A percentile compares a stretch with the other conserved stretches of the same genome.
phyloP scores from a whole-genome alignment of 92 coral and sea anemone species.

The Siderastrea siderea region DNA sequence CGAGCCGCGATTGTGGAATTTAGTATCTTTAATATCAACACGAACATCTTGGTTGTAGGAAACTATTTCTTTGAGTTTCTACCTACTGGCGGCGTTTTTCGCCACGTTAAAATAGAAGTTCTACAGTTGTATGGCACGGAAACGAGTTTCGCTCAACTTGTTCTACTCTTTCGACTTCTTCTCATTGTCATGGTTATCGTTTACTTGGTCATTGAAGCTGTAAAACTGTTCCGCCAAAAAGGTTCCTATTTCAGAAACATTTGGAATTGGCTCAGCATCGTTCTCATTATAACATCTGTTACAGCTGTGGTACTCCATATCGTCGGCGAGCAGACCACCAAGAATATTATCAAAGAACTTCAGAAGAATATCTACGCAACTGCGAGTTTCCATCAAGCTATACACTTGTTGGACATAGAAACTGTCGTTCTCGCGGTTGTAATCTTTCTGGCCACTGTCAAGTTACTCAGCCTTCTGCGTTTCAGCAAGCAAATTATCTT shows the following conservation, averaged over 20 bases:
- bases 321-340: slow-evolving; percentile 52
- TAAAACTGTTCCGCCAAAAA: slow-evolving; percentile 43
- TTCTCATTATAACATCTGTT: slow-evolving; percentile 53
- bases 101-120: slow-evolving; percentile 15
- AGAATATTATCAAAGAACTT: slow-evolving; percentile 49
- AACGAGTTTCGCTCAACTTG: slow-evolving; percentile 18
- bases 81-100: slow-evolving; percentile 68
- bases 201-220: slow-evolving; percentile 59
- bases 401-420: slow-evolving; percentile 62
- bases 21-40: slow-evolving; percentile 68
- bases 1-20: slow-evolving; percentile 71
- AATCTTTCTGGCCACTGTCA: slow-evolving; percentile 67
- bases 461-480: slow-evolving; percentile 61
- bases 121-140: slow-evolving; percentile 34
- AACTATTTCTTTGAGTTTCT: slow-evolving; percentile 71
- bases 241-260: slow-evolving; percentile 47
- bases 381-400: slow-evolving; percentile 71
- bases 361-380: slow-evolving; percentile 67
- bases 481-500: slow-evolving; percentile 58
- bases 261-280: slow-evolving; percentile 64
- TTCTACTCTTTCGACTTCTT: slow-evolving; percentile 57
- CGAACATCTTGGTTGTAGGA: slow-evolving; percentile 64
- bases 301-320: slow-evolving; percentile 60
- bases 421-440: slow-evolving; percentile 58
- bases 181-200: slow-evolving; percentile 67